phyloP scores from a whole-genome alignment of 2,888 invertebrate species.

The Steinernema hermaphroditum region DNA sequence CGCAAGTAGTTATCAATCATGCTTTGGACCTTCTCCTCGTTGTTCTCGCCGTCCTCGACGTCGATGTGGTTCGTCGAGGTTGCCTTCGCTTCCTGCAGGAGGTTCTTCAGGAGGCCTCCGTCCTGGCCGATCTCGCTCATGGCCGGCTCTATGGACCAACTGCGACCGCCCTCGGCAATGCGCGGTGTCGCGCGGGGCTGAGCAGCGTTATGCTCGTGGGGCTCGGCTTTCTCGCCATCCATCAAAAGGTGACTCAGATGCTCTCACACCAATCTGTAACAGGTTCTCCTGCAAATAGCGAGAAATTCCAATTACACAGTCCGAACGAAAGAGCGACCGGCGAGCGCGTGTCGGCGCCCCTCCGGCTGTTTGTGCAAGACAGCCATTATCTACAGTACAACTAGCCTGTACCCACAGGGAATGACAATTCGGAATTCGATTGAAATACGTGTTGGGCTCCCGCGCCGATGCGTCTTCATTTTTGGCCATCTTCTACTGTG shows the following conservation, averaged over 20 bases:
- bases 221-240: slow-evolving; percentile 22
- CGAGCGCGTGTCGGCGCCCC: slow-evolving; percentile 11
- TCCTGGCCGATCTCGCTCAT: neutral
- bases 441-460: too few species aligned
- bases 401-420: too few species aligned
- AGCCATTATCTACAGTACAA: neutral
- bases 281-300: slow-evolving; percentile 12
- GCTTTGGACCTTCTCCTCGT: slow-evolving; percentile 54
- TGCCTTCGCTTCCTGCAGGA: slow-evolving; percentile 21
- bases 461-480: too few species aligned
- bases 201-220: too few species aligned
- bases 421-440: too few species aligned
- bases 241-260: slow-evolving; percentile 28
- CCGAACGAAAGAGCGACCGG: neutral
- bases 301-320: neutral
- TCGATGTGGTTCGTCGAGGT: slow-evolving; percentile 15
- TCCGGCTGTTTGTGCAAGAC: neutral
- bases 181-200: neutral
- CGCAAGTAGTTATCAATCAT: slow-evolving; percentile 62
- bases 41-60: slow-evolving; percentile 38
- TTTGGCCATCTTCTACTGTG: too few species aligned
- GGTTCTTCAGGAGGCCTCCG: slow-evolving; percentile 23
- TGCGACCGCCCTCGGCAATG: slow-evolving; percentile 5
- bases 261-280: slow-evolving; percentile 16
- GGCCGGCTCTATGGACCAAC: slow-evolving; percentile 17